Evolutionary conservation across 1,140 invertebrate genomes (phyloP).

Genomic region (Diorhabda elongata): DNA sequence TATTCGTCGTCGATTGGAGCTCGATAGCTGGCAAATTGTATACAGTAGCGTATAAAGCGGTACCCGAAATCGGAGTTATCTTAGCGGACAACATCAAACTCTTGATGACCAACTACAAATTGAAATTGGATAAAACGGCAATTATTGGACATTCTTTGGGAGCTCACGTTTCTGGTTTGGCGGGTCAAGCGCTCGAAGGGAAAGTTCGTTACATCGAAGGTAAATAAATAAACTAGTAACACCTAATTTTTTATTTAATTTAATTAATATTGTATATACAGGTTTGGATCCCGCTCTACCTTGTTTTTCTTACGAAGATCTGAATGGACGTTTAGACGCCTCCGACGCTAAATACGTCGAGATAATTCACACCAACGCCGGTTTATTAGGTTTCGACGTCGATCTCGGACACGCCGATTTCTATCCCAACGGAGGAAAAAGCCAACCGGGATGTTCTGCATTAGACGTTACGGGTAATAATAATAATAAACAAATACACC

Average conservation of each 20-base stretch:
- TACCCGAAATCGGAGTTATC: conserved; percentile 49
- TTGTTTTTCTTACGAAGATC: conserved; percentile 48
- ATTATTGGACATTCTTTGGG: conserved; percentile 63
- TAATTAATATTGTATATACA: background rate
- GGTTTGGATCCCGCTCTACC: conserved; percentile 54
- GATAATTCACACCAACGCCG: conserved; percentile 59
- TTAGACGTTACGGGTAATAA: conserved; percentile 39
- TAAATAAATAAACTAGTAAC: conserved; percentile 21
- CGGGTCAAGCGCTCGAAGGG: conserved; percentile 48
- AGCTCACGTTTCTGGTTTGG: conserved; percentile 60
- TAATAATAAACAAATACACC: too few species aligned
- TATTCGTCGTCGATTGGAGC: conserved; percentile 57
- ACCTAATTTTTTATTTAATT: background rate
- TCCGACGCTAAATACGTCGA: conserved; percentile 59
- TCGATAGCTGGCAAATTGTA: conserved; percentile 41
- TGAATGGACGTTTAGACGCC: conserved; percentile 54
- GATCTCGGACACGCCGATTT: conserved; percentile 66
- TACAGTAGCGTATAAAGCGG: conserved; percentile 46
- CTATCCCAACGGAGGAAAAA: conserved; percentile 62
- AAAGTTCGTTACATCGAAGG: conserved; percentile 41
- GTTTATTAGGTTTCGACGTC: conserved; percentile 55
- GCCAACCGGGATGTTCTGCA: conserved; percentile 61
- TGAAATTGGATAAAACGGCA: conserved; percentile 4
- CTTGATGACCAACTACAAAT: background rate
- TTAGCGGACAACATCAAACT: conserved; percentile 48